A percentile compares a stretch with the other conserved stretches of the same genome.
Conservation (phyloP, 2,888 invertebrate species). For the Drosophila siamana region DNA sequence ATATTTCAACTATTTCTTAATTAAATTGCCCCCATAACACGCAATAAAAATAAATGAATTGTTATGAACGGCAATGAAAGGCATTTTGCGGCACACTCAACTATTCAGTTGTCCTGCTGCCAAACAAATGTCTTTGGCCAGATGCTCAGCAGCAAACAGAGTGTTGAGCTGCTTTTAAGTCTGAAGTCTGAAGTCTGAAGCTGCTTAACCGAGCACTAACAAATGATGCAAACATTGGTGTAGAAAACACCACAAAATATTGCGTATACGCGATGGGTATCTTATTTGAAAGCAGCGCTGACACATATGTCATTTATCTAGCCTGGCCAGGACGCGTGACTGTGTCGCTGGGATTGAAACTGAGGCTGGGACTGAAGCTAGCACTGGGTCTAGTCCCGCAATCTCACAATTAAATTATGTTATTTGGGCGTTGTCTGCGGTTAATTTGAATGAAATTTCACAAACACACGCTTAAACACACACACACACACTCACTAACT, state of each 20-base stretch:
- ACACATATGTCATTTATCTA: constrained; percentile 69
- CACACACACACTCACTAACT: constrained; percentile 3
- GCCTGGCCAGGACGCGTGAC: constrained; percentile 20
- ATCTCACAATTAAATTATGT: constrained; percentile 65
- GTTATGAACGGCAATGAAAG: background rate
- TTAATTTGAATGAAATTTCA: constrained; percentile 32
- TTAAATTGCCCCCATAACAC: background rate
- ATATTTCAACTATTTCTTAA: background rate
- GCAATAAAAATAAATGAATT: background rate
- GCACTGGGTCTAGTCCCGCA: constrained; percentile 6
- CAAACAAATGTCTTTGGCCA: background rate
- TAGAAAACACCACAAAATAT: constrained; percentile 45
- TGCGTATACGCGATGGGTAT: constrained; percentile 44
- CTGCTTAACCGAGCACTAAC: constrained; percentile 44
- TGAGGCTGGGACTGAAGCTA: background rate
- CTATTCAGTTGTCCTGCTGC: background rate
- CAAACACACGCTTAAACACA: background rate
- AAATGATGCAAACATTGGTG: constrained; percentile 58
- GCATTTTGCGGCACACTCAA: background rate
- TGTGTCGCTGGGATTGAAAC: background rate
- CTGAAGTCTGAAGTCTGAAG: constrained; percentile 1
- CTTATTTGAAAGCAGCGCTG: constrained; percentile 19
- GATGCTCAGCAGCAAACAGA: constrained; percentile 1
- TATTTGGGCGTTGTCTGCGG: constrained; percentile 24
- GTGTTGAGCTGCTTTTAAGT: constrained; percentile 40